Evolutionary conservation across 2,888 invertebrate genomes (phyloP), one percentile per base, ranked within the genome.

Genomic region (Pyrrhosoma nymphula): DNA sequence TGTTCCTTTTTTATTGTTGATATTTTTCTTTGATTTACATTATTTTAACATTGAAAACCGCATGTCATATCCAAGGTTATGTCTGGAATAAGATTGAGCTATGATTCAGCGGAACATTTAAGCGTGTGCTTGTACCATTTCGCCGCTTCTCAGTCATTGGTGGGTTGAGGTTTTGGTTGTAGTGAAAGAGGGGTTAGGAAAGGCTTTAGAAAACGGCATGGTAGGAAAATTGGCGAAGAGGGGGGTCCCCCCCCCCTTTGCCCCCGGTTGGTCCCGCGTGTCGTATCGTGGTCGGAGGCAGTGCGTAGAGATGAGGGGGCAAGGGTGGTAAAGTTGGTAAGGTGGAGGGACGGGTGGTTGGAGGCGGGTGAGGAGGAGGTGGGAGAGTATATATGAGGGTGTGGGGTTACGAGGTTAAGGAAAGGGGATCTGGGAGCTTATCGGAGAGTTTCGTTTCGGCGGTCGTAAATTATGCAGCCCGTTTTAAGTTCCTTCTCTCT

Each of bases 401-500:
- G 82, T 4, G 60, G 82, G 82, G 82, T 82, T 35, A 35, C 82
- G 82, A 35, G 82, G 82, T 82, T 82, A 82, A 82, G 82, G 30
- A 26, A 82, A 82, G 82, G 35, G 82, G 82, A 82, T 82, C 35
- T 82, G 82, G 82, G 35, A 35, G 82, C 82, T 82, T 82, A 82
- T 82, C 82, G 82, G 35, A 82, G 82, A 82, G 82, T 35, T 82
- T 82, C 82, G 82, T 82, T 82, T 82, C 82, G 35, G 82, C 35
- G 82, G 82, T 82, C 82, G 82, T 82, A 82, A 82, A 82, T 82
- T 82, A 82, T 82, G 82, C 82, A 82, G 30, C 82, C 82, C 35
- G 35, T 82, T 82, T 82, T 82, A 82, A 82, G 82, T 82, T 82
- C 82, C 35, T 35, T 82, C 82, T 35, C 82, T 82, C 82, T 69